Evolutionary conservation across 2,888 invertebrate genomes (phyloP), one percentile per base, ranked within the genome.

Genomic region (Bombylius discolor): DNA sequence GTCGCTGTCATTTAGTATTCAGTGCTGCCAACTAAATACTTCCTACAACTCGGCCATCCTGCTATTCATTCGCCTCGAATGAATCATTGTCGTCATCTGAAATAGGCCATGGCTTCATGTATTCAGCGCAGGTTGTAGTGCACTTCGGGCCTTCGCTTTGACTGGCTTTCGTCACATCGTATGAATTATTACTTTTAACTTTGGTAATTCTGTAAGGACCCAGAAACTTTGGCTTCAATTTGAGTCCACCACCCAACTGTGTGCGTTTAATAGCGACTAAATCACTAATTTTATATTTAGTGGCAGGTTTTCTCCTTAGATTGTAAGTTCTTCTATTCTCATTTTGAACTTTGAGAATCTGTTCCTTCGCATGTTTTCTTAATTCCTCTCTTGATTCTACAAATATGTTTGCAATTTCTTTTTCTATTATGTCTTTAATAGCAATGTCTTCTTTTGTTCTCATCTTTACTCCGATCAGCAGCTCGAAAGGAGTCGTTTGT

Each of bases 231-330:
- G 61, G 49, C n/a, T 62, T 57, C 4, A 72, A 47, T 56, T 72
- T 72, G 4, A 67, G 48, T 1, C 68, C 68, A 13, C 62, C 56
- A 1, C 66, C 68, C 54, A 66, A 66, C 53, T 71, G 69, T 0
- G 68, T 70, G n/a, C 67, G 53, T 54, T 69, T 65, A 9, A 70
- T 68, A 3, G 67, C 56, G 11, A 59, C 57, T 7, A 60, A 45
- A 11, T 60, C 59, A 9, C 56, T 50, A 23, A 50, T 42, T 13
- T 44, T 47, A 46, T 60, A 62, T 31, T 49, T 47, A 4, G 14
- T 51, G 3, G 57, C 52, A 1, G 34, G 39, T 36, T 59, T 61
- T 11, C 62, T 47, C 12, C 49, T 53, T 33, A 46, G 44, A 46
- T 61, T 58, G 49, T 55, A 60, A 8, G 14, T 39, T 49, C 47